Base-by-base conservation (phyloP, 2,888 invertebrate genomes). In the Nebria brevicollis region DNA sequence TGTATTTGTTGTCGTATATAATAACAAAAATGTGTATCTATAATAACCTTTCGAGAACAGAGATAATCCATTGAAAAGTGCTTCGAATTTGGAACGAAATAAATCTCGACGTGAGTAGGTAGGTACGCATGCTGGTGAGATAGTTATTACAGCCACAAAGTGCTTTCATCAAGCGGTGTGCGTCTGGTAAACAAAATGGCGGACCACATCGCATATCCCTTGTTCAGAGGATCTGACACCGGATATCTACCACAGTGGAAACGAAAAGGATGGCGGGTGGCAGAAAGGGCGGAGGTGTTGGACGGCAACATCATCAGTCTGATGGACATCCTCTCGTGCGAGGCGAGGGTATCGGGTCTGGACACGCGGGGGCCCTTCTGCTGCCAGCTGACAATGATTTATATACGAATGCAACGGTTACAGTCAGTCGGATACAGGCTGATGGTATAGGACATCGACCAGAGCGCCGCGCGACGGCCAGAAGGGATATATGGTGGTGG, bases 341-440 rank as follows among this genome's bases (percentile, higher is more conserved):
- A 43, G 70, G 77, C 68, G 54, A 15, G 70, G 70, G 70, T 70
- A 70, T 70, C 70, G 70, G 54, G 25, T 26, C 70, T 70, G 70
- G 70, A 70, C 70, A 70, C 54, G 26, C n/a, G n/a, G 54, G 64
- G 26, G 54, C 25, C 54, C 64, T 75, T 43, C 74, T 73, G 75
- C 75, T 66, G 66, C 72, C 72, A 72, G 77, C 77, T 81, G 81
- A 81, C 81, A 81, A 81, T 81, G 81, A 81, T 81, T 81, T 81
- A 81, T 81, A 76, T 73, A 42, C 81, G 81, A 81, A 77, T 81
- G 81, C 81, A 81, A 81, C 81, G 81, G 80, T 75, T 75, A 81
- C 80, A 76, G 66, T 73, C 66, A 78, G 41, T 78, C 79, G 74
- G 79, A 75, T 80, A 70, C 79, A 75, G 76, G 34, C 76, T 70